These are phyloP conservation scores for Achroia grisella DNA, from an alignment of 1,140 invertebrate genomes.

Conservation along the genomic window DNA sequence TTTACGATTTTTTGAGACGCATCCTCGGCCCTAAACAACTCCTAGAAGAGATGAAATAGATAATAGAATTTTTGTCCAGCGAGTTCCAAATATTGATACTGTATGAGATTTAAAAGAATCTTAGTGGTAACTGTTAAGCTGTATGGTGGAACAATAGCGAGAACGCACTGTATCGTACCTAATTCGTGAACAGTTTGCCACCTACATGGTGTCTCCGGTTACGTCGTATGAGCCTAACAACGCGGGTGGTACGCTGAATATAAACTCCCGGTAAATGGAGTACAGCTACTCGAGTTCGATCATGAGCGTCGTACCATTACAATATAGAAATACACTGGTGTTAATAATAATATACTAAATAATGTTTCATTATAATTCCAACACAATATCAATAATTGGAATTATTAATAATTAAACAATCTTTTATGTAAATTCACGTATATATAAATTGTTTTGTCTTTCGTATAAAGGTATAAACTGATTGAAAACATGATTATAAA, in stretches of 20 bases:
- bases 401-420: too few relatives aligned
- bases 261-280: conserved; percentile 42
- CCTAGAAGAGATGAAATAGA: conserved; percentile 28
- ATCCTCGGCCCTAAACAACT: conserved; percentile 15
- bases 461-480: too few relatives aligned
- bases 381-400: too few relatives aligned
- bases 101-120: conserved; percentile 4
- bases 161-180: conserved; percentile 10
- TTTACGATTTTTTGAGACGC: conserved; percentile 16
- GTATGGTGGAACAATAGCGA: not conserved
- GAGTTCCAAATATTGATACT: conserved; percentile 18
- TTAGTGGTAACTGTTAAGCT: not conserved
- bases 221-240: conserved; percentile 28
- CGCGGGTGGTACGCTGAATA: conserved; percentile 50
- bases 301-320: not conserved
- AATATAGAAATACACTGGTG: too few relatives aligned
- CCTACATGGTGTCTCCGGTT: conserved; percentile 32
- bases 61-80: conserved; percentile 14
- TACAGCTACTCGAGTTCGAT: conserved; percentile 21
- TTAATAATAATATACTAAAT: too few relatives aligned
- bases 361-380: too few relatives aligned
- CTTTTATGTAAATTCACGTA: too few relatives aligned
- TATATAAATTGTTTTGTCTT: too few relatives aligned
- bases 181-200: conserved; percentile 21
- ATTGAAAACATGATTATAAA: too few relatives aligned